Evolutionary conservation across 2,113 vertebrate species (phyloP), one percentile per base, ranked within the genome.

Genomic region (Chelonoidis abingdonii): DNA sequence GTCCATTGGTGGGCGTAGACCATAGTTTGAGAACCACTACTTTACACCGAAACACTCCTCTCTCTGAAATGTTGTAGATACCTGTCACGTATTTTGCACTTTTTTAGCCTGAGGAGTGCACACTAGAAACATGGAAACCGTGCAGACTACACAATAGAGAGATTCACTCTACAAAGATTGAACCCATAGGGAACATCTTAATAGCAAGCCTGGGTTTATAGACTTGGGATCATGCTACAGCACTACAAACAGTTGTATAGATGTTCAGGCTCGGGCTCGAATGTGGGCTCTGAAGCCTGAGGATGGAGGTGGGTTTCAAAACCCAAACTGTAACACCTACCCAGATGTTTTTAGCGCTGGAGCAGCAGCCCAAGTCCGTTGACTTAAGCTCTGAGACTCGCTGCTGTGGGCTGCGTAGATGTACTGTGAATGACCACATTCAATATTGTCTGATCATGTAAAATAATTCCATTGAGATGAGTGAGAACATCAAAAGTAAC

Each of bases 21-120:
- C 41, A 79, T 16, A 3, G 1, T 75, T 25, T 11, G 57, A 54
- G 35, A 93, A 3, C 62, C 69, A 5, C 84, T 88, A 8, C 41
- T 79, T 0, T 3, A 89, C 31, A 62, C 11, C 5, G 31, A 53
- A 86, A 0, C 17, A 84, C 0, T 83, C 19, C 2, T 88, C 2
- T 53, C 5, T 93, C 9, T 91, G 94, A 87, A 62, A 35, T 4
- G 12, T 21, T 90, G 84, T 79, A 65, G 2, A 1, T 69, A 35
- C 27, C 86, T 83, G 24, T 49, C 9, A 35, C 35, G 4, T 80
- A 47, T 86, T 92, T 92, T 84, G 11, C n/a, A n/a, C 95, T 53
- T 93, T 53, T 94, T 35, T 11, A 49, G 80, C 85, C 82, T 49
- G 44, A 3, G 35, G 41, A 52, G 22, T 83, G 88, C 76, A 35